phyloP scores from a whole-genome alignment of 2,888 invertebrate genomes.

The Ochropacha duplaris region DNA sequence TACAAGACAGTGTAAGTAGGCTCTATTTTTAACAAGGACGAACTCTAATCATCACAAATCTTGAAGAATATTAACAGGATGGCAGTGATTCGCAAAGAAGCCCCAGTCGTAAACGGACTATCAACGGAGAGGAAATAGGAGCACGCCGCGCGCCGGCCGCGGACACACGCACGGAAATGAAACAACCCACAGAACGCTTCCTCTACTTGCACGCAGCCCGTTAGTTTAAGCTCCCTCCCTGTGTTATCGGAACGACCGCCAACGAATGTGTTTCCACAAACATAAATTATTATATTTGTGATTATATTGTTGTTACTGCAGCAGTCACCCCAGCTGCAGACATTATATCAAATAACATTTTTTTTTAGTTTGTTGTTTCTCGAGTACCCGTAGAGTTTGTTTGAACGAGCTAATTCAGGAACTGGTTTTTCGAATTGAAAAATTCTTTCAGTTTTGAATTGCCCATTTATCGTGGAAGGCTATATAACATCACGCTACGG shows the following conservation, averaged over 20 bases:
- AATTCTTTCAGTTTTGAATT: too few species aligned
- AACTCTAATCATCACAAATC: not conserved
- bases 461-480: too few species aligned
- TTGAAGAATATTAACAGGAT: not conserved
- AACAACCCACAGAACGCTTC: conserved; percentile 45
- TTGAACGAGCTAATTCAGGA: too few species aligned
- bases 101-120: conserved; percentile 51
- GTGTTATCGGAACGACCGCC: not conserved
- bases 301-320: conserved; percentile 2
- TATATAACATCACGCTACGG: too few species aligned
- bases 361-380: not conserved
- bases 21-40: not conserved
- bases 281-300: too few species aligned
- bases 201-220: conserved; percentile 39
- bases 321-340: not conserved
- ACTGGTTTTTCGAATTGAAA: too few species aligned
- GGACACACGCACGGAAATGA: conserved; percentile 66
- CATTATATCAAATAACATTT: not conserved
- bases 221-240: not conserved
- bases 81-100: conserved; percentile 10
- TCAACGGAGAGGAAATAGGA: conserved; percentile 55
- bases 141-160: conserved; percentile 27
- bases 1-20: too few species aligned
- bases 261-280: conserved; percentile 16
- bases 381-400: too few species aligned